Percentiles rank a stretch among this genome's conserved stretches.
These are phyloP conservation scores for Emys orbicularis DNA, from an alignment of 2,797 vertebrate genomes.

Conservation along the genomic window DNA sequence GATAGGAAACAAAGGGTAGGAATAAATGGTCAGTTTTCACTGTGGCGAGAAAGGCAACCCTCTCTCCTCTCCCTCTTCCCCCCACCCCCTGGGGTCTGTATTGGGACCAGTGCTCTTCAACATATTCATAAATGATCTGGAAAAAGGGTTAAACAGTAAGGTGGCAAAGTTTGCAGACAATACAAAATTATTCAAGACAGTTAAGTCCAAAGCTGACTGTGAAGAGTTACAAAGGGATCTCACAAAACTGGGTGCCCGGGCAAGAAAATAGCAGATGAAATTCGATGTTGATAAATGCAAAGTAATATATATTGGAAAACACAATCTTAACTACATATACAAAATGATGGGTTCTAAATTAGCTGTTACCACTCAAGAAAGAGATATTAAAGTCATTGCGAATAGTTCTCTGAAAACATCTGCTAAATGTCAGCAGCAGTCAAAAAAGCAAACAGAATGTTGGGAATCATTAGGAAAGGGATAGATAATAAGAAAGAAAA, in stretches of 20 bases:
- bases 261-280: not conserved
- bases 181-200: not conserved
- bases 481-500: not conserved
- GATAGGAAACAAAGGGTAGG: not conserved
- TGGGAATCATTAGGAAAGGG: not conserved
- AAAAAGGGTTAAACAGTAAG: not conserved
- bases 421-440: not conserved
- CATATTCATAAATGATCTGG: not conserved
- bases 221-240: not conserved
- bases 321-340: not conserved
- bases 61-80: too few relatives aligned
- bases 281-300: not conserved
- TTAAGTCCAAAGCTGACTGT: not conserved
- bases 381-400: not conserved
- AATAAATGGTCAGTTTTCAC: not conserved
- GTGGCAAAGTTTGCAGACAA: not conserved
- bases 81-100: not conserved
- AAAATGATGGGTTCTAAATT: not conserved
- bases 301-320: not conserved
- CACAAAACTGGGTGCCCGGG: not conserved
- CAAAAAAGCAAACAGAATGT: not conserved
- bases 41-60: not conserved
- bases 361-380: not conserved
- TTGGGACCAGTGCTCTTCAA: not conserved
- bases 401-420: not conserved